Evolutionary conservation across 2,797 vertebrate species (phyloP).

Genomic region (Podarcis siculus): DNA sequence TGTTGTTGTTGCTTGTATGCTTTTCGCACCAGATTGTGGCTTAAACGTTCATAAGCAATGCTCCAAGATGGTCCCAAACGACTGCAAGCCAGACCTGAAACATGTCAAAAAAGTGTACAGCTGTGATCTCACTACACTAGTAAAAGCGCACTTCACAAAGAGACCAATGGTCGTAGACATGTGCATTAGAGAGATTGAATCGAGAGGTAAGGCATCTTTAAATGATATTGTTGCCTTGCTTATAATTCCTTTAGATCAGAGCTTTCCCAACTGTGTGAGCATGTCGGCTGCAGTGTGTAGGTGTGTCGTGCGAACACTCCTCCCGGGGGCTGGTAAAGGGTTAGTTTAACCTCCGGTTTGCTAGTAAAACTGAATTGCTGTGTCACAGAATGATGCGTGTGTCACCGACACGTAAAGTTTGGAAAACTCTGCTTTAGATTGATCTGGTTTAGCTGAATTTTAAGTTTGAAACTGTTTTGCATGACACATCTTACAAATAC

Average conservation of each 20-base stretch:
- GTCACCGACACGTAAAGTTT: no score
- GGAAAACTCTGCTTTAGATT: slow-evolving; percentile 25
- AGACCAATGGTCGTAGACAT: slow-evolving; percentile 99
- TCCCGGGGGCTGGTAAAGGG: no score
- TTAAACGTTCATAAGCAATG: slow-evolving; percentile 99
- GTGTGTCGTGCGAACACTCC: no score
- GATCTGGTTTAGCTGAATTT: slow-evolving; percentile 41
- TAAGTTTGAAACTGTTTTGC: slow-evolving; percentile 42
- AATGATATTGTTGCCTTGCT: slow-evolving; percentile 51
- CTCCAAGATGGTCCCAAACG: slow-evolving; percentile 93
- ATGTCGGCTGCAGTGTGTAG: no score
- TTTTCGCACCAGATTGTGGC: slow-evolving; percentile 87
- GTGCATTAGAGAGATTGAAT: slow-evolving; percentile 99
- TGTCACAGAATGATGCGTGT: no score
- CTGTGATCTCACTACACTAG: slow-evolving; percentile 97
- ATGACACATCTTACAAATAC: slow-evolving; percentile 33
- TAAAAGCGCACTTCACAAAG: slow-evolving; percentile 93
- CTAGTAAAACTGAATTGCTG: no score
- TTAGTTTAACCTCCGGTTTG: no score
- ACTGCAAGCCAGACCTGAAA: slow-evolving; percentile 97
- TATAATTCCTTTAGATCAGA: slow-evolving; percentile 31
- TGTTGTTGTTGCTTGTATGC: slow-evolving; percentile 31
- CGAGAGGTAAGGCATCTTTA: slow-evolving; percentile 86
- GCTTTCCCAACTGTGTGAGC: no score
- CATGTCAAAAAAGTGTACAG: slow-evolving; percentile 99